Evolutionary conservation across 2,797 vertebrate species (phyloP), one percentile per base, ranked within the genome.

Genomic region (Sciaenops ocellatus): DNA sequence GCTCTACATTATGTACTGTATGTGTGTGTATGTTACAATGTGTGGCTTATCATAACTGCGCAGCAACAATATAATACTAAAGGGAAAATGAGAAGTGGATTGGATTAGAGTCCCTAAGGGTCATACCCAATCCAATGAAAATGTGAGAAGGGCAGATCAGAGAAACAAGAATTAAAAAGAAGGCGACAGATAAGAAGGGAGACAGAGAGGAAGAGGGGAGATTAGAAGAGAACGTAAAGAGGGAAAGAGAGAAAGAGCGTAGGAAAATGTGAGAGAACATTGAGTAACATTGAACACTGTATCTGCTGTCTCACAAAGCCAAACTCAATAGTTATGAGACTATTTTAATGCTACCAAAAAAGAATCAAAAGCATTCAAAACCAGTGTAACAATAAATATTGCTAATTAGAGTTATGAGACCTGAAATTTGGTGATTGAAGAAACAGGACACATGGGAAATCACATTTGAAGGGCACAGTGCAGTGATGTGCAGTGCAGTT

Each of bases 281-380:
- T 26, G 52, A 63, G 20, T 48, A 34, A 38, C 13, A 18, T 16
- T 55, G 34, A 73, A 28, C 9, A 0, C 34, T 52, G 22, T 73
- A 73, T 77, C 75, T 80, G 48, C 73, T 62, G 55, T 59, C 38
- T 62, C 69, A 76, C 54, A 65, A 69, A 82, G 79, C 16, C 62
- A 50, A 44, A 80, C 60, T 60, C 46, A 73, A 15, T 30, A n/a
- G 47, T 30, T 10, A 28, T 50, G 20, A 66, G 42, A 47, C 12
- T 15, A 11, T 26, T 72, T 69, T 46, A 47, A 70, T 52, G 50
- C 28, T 0, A 3, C 22, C 41, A 41, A 72, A 34, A 69, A 59
- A 0, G 3, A 59, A 71, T n/a, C n/a, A 66, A 59, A 68, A 67
- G 50, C 62, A n/a, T 61, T 3, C n/a, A 26, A 26, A 64, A 28